Evolutionary conservation across 2,113 vertebrate genomes (phyloP).

Genomic region (Verasper variegatus): DNA sequence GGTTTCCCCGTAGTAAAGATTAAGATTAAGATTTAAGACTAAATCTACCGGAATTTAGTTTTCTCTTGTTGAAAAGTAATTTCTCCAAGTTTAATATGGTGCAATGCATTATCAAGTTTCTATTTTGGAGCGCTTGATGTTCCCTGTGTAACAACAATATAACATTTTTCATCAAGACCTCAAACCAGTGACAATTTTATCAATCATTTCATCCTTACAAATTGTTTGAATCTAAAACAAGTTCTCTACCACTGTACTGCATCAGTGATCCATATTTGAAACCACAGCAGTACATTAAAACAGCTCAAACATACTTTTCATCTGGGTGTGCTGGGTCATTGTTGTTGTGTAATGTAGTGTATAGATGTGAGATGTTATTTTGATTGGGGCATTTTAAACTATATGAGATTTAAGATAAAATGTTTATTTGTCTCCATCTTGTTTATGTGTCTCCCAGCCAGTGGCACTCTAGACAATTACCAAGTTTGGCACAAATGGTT

Average conservation of each 20-base stretch:
- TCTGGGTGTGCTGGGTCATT: too few relatives aligned
- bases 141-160: not conserved
- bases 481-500: conserved; percentile 1
- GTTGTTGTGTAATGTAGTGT: too few relatives aligned
- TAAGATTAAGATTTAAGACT: too few relatives aligned
- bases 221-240: not conserved
- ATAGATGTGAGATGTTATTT: not conserved
- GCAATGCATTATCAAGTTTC: not conserved
- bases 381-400: not conserved
- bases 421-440: not conserved
- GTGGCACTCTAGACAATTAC: not conserved
- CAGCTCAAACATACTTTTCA: too few relatives aligned
- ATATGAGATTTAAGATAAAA: not conserved
- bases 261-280: too few relatives aligned
- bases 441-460: conserved; percentile 2
- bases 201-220: not conserved
- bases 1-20: not conserved
- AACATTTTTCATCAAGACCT: not conserved
- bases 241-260: too few relatives aligned
- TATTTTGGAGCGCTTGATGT: not conserved
- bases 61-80: too few relatives aligned
- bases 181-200: not conserved
- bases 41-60: too few relatives aligned
- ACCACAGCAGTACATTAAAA: too few relatives aligned
- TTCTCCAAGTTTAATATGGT: not conserved